phyloP scores from a whole-genome alignment of 2,888 invertebrate genomes.

The Plagiodera versicolora region DNA sequence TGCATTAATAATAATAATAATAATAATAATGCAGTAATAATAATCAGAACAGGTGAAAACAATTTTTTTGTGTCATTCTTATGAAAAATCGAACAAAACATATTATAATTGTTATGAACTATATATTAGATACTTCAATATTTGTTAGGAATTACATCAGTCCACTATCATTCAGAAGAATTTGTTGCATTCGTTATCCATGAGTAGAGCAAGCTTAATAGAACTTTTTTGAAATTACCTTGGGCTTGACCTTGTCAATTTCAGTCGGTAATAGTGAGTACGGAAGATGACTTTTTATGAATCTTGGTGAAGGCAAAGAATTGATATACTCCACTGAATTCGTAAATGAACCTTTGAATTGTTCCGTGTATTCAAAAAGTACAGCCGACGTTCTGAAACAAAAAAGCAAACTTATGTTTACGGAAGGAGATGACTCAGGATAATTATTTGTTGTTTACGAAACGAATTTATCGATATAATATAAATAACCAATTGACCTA shows the following conservation, averaged over 20 bases:
- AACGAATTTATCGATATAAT: no score
- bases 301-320: conserved; percentile 68
- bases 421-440: not conserved
- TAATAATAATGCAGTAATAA: no score
- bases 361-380: conserved; percentile 32
- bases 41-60: no score
- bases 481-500: no score
- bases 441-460: not conserved
- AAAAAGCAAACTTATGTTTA: not conserved
- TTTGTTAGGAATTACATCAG: no score
- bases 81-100: no score
- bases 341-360: conserved; percentile 56
- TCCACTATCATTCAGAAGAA: no score
- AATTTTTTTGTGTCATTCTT: no score
- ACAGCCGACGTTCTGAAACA: conserved; percentile 37
- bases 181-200: not conserved
- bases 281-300: conserved; percentile 75
- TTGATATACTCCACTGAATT: conserved; percentile 74
- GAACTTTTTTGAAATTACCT: conserved; percentile 57
- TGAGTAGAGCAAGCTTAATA: not conserved
- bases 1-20: no score
- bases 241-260: conserved; percentile 67
- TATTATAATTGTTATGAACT: no score
- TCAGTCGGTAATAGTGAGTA: conserved; percentile 69
- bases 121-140: no score